Evolutionary conservation across 2,797 vertebrate species (phyloP).

Genomic region (Coregonus sp.): DNA sequence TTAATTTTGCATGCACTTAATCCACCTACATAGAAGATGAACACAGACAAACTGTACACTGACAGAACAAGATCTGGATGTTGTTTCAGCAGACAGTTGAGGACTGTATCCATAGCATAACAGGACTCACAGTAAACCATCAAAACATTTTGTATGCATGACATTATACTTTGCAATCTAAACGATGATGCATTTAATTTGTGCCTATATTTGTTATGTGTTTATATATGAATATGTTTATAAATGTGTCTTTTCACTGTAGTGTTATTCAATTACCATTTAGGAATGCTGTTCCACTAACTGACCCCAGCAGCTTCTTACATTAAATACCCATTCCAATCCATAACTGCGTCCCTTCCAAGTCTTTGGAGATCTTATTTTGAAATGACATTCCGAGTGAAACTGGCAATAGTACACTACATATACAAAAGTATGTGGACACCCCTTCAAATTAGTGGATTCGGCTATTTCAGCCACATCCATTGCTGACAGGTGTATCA

Average conservation of each 20-base stretch:
- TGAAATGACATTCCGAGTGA: too few species aligned
- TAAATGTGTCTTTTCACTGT: background rate
- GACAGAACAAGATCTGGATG: slow-evolving; percentile 20
- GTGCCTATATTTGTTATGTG: background rate
- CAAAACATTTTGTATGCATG: background rate
- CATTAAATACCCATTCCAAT: background rate
- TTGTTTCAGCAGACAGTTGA: background rate
- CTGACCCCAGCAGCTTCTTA: background rate
- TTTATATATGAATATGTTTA: background rate
- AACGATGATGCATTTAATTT: background rate
- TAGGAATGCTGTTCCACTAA: background rate
- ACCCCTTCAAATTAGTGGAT: too few species aligned
- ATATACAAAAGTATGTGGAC: too few species aligned
- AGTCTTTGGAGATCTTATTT: background rate
- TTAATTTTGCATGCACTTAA: slow-evolving; percentile 13
- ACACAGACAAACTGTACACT: slow-evolving; percentile 39
- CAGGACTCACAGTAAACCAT: background rate
- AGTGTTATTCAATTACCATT: background rate
- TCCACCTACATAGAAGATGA: slow-evolving; percentile 15
- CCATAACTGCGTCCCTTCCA: background rate
- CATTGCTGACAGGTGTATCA: too few species aligned
- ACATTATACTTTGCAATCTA: background rate
- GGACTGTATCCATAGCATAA: background rate
- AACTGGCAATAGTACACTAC: too few species aligned
- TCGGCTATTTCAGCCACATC: too few species aligned